Evolutionary conservation across 2,888 invertebrate genomes (phyloP), one percentile per base, ranked within the genome.

Genomic region (Pristionchus fissidentatus): DNA sequence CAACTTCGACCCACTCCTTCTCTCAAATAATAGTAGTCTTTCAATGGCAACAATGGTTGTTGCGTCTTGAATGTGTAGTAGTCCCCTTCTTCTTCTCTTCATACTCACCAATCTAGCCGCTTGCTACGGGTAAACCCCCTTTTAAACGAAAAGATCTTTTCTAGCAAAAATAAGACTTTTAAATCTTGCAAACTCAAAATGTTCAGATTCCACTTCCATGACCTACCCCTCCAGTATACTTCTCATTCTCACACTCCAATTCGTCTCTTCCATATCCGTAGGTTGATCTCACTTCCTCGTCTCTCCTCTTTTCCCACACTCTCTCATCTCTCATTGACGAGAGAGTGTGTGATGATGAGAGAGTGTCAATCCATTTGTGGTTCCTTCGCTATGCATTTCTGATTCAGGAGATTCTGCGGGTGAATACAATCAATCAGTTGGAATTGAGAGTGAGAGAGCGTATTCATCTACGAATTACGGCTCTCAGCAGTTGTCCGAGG

Each of bases 341-440:
- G 60, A 60, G 32, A 60, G 29, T 32, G 60, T 60, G 32, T 60
- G 60, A 32, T 29, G 32, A 60, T 32, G 10, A 13, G 19, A 60
- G 60, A 60, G 60, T 32, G 29, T 60, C 60, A 32, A 29, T 60
- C 3, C 38, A 26, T 41, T 57, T 26, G 57, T 8, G 10, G 22
- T 32, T 60, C 60, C 3, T 19, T 60, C n/a, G 8, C 60, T 32
- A 60, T 60, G 60, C 60, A 60, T 60, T 60, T 60, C 8, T 60
- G 60, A 60, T 57, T 79, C 79, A 81, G 81, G 32, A 81, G 26
- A 41, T 81, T 62, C 81, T 81, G 26, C 81, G 60, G 32, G 81
- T 81, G 43, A 81, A 81, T n/a, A 62, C 81, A n/a, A 29, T 81
- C 26, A 52, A 81, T 62, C 46, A 62, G 38, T 43, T 81, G 32